Percentiles rank a stretch among this genome's conserved stretches.
phyloP scores from a whole-genome alignment of 2,888 invertebrate genomes.

The Corbicula japonica region DNA sequence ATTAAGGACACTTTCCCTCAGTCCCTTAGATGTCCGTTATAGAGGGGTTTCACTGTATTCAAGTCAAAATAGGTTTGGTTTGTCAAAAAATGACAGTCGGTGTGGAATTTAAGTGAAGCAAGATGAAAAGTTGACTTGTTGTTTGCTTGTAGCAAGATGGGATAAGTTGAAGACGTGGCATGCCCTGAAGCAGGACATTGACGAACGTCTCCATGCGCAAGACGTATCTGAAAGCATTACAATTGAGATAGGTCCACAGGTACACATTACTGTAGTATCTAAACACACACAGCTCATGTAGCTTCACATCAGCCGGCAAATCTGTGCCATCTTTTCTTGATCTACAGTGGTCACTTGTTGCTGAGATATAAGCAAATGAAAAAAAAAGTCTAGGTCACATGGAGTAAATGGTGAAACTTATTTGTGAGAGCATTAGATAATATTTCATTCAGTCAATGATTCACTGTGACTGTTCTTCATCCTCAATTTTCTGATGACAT shows the following conservation, averaged over 20 bases:
- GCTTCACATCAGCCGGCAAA: no score
- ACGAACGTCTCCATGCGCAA: constrained; percentile 40
- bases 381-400: neutral
- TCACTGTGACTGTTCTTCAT: no score
- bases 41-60: no score
- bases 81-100: no score
- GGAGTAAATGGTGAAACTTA: neutral
- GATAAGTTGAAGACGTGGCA: constrained; percentile 72
- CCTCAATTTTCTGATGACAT: no score
- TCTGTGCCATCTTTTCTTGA: neutral
- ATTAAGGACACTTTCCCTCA: no score
- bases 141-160: constrained; percentile 52
- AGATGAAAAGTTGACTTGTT: no score
- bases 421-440: neutral
- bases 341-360: neutral
- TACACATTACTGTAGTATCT: constrained; percentile 23
- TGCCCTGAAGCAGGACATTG: constrained; percentile 65
- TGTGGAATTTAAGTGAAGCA: no score
- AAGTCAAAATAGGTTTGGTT: no score
- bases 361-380: neutral
- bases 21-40: no score
- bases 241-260: constrained; percentile 75
- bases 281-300: no score
- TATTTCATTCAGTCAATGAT: neutral
- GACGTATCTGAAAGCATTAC: constrained; percentile 70